A percentile compares a stretch with the other conserved stretches of the same genome.
phyloP scores from a whole-genome alignment of 2,888 invertebrate species.

The Nebria brevicollis region DNA sequence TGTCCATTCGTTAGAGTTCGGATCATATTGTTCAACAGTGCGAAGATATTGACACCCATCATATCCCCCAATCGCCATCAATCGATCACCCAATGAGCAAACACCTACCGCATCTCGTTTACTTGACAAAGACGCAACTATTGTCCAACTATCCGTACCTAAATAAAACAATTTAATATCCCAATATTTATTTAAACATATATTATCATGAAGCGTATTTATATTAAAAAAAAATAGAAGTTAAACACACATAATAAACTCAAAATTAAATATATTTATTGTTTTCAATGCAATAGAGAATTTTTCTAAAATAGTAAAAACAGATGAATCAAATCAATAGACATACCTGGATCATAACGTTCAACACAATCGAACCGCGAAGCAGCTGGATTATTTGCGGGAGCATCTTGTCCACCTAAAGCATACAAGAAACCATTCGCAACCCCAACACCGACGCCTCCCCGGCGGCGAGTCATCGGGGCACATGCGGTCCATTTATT shows the following conservation, averaged over 20 bases:
- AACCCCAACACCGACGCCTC: conserved; percentile 89
- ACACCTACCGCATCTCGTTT: conserved; percentile 91
- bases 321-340: too few relatives aligned
- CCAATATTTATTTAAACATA: too few relatives aligned
- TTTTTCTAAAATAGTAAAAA: not conserved
- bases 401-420: conserved; percentile 93
- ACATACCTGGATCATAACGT: conserved; percentile 74
- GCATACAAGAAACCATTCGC: conserved; percentile 91
- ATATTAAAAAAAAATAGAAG: too few relatives aligned
- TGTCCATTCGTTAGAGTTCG: conserved; percentile 82
- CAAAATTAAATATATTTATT: too few relatives aligned
- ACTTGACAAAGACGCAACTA: conserved; percentile 83
- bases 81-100: conserved; percentile 82
- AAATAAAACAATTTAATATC: conserved; percentile 57
- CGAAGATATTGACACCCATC: conserved; percentile 90
- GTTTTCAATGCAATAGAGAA: too few relatives aligned
- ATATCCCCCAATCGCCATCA: conserved; percentile 89
- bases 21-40: conserved; percentile 90
- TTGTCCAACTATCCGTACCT: conserved; percentile 86
- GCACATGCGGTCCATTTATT: conserved; percentile 87
- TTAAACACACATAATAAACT: too few relatives aligned
- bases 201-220: too few relatives aligned
- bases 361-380: conserved; percentile 90
- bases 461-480: conserved; percentile 86
- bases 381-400: conserved; percentile 85